These are phyloP conservation scores for Andrena bicolor DNA, from an alignment of 2,888 invertebrate genomes.

Conservation along the genomic window DNA sequence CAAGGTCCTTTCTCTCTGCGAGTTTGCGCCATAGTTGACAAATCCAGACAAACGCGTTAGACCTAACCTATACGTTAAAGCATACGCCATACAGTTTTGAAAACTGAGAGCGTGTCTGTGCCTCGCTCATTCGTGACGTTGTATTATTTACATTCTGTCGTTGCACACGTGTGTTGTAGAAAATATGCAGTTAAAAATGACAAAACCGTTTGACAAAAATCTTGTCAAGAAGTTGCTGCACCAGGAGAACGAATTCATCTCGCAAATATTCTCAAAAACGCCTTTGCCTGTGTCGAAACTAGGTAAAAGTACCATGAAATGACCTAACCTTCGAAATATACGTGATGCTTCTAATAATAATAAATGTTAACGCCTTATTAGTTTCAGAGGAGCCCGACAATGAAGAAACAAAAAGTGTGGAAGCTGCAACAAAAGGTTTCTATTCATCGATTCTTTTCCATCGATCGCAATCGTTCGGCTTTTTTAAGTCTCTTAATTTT, in stretches of 20 bases:
- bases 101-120: background rate
- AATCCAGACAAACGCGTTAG: background rate
- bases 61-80: conserved; percentile 32
- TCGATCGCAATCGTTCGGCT: background rate
- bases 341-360: background rate
- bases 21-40: conserved; percentile 29
- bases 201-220: conserved; percentile 80
- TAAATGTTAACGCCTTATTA: background rate
- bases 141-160: conserved; percentile 37
- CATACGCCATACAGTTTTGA: background rate
- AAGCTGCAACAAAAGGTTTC: conserved; percentile 25
- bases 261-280: conserved; percentile 87
- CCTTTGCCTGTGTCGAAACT: conserved; percentile 86
- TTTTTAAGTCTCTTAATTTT: background rate
- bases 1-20: background rate
- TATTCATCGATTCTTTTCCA: background rate
- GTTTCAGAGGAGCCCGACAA: conserved; percentile 39
- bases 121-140: background rate
- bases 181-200: conserved; percentile 82
- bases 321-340: conserved; percentile 59
- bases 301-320: conserved; percentile 80
- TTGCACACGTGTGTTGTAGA: conserved; percentile 39
- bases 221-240: conserved; percentile 84
- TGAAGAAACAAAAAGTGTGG: background rate
- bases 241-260: conserved; percentile 87